Base-by-base conservation (phyloP, 2,888 invertebrate genomes). In the Neoaliturus tenellus region DNA sequence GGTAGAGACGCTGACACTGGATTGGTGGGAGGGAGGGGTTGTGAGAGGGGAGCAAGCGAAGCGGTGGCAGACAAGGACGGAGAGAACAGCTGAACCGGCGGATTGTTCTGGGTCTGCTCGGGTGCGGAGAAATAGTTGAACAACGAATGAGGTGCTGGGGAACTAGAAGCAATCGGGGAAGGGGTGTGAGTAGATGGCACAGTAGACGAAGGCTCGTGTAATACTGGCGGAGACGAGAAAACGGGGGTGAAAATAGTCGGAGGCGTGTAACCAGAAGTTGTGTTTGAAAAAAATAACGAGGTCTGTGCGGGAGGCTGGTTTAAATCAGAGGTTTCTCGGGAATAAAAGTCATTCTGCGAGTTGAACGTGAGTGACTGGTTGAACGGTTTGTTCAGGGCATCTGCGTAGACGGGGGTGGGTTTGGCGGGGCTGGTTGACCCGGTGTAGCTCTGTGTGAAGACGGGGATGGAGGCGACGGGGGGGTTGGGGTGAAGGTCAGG, bases 31-130 rank as follows among this genome's bases (percentile, higher is more conserved):
- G 33, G n/a, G 33, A 31, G n/a, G 67, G 33, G 67, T 31, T 67
- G 17, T 5, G n/a, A 31, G 67, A 33, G 33, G 31, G 67, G 17
- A 33, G 67, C 33, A 5, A 33, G 14, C 4, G 33, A 5, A 31
- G 17, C 31, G 2, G 67, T 33, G 31, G n/a, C 28, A 23, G 90
- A 90, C 39, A 90, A 89, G 23, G 90, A 90, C 39, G 90, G 89
- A 33, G 90, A 90, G 44, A 90, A 89, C 87, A 71, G 39, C 17
- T 71, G 71, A 71, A 41, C 41, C 20, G 35, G 71, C 3, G 39
- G 71, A 4, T 0, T 39, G n/a, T 62, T 71, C 12, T 71, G 35
- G 23, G 6, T 39, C 25, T 71, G 71, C 10, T 71, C 71, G 33
- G 41, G 10, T 2, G 75, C 14, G 12, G 78, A 78, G 55, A 78